Evolutionary conservation across 2,797 vertebrate genomes (phyloP), one percentile per base, ranked within the genome.

Genomic region (Mormyrops attenuatus): DNA sequence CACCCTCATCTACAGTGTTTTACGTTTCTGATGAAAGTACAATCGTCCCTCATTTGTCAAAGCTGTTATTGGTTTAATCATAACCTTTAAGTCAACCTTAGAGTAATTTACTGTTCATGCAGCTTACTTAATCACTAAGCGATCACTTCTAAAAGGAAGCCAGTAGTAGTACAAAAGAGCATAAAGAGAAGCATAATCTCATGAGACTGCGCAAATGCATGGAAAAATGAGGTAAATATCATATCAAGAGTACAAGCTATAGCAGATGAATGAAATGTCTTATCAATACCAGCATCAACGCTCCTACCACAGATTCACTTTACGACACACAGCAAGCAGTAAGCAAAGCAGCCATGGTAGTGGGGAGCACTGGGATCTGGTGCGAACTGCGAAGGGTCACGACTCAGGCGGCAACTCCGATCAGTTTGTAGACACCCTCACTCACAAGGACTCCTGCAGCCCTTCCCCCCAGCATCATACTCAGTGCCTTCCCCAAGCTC

Each of bases 391-490:
- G 13, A 55, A 90, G 77, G 86, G 77, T 88, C 89, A 85, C 15
- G 69, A 90, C 77, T 88, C 34, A 22, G 44, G 50, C 15, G 20
- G 89, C 66, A 66, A 89, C 63, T 44, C 89, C 13, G 6, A 34
- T 41, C 53, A 15, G 89, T 90, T 88, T 88, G 80, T 80, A 85
- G 85, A 88, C 85, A 69, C 66, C 73, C 55, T 90, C 87, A 57
- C 73, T 87, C 89, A 90, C 53, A 84, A 52, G 47, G 89, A 90
- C 87, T 84, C 44, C 30, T 55, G 53, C 26, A 22, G 53, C 89
- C 73, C 53, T 44, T 66, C 86, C 87, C 89, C 89, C 87, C 20
- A 66, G 89, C 89, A 90, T 41, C 86, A 82, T 22, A 85, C 87
- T 44, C 34, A 87, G 87, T 90, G 87, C 77, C 52, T 49, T 90